Evolutionary conservation across 1,140 invertebrate species (phyloP).

Genomic region (Copidosoma floridanum): DNA sequence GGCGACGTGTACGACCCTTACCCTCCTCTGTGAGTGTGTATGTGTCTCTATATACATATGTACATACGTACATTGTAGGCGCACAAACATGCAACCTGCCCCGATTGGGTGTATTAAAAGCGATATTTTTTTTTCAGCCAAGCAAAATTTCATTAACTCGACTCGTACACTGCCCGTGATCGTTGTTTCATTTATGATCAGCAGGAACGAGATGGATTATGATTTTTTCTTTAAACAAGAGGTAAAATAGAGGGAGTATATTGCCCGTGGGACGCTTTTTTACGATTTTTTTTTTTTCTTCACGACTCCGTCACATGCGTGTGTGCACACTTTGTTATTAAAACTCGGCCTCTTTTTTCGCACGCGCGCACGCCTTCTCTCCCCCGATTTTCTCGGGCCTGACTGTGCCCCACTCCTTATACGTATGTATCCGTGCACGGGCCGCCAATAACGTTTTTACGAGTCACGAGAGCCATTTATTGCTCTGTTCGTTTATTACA

Average conservation of each 20-base stretch:
- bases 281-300: conserved; percentile 16
- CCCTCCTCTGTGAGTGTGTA: conserved; percentile 10
- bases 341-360: conserved; percentile 25
- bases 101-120: too few species aligned
- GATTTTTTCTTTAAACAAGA: too few species aligned
- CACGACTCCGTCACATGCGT: not conserved
- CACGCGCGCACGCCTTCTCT: not conserved
- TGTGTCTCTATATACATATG: conserved; percentile 7
- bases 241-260: conserved; percentile 9
- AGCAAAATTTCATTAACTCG: conserved; percentile 27
- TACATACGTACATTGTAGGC: not conserved
- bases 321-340: conserved; percentile 26
- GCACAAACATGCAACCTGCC: too few species aligned
- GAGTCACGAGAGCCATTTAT: conserved; percentile 56
- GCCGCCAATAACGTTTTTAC: conserved; percentile 53
- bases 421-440: conserved; percentile 23
- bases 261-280: conserved; percentile 19
- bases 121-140: too few species aligned
- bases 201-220: too few species aligned
- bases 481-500: conserved; percentile 31
- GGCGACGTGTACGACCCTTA: conserved; percentile 5
- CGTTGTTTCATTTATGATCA: too few species aligned
- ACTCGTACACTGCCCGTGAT: too few species aligned
- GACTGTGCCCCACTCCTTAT: not conserved
- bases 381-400: conserved; percentile 6